Percentiles rank a stretch among this genome's conserved stretches.
These are phyloP conservation scores for Wiebesia pumilae DNA, from an alignment of 1,140 invertebrate species.

Conservation along the genomic window DNA sequence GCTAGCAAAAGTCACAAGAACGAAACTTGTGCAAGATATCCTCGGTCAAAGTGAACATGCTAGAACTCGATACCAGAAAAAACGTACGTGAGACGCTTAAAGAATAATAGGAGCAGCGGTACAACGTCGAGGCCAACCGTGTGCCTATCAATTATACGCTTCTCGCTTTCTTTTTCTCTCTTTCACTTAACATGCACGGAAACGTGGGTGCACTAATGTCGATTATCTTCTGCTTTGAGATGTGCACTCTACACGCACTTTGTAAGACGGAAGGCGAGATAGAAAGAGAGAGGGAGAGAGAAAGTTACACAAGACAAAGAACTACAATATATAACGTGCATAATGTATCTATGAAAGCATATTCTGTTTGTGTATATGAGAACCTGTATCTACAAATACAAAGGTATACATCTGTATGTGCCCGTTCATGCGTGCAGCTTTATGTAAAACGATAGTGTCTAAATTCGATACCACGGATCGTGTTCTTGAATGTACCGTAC, in stretches of 20 bases:
- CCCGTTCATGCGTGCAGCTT: neutral
- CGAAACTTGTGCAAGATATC: neutral
- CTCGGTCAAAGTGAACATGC: neutral
- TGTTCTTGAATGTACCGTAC: neutral
- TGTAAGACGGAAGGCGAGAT: neutral
- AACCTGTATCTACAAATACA: neutral
- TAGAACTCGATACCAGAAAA: neutral
- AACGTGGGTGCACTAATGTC: neutral
- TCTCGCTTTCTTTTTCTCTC: neutral
- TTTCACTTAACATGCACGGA: too few relatives aligned
- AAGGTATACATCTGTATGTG: neutral
- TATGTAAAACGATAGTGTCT: neutral
- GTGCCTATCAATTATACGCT: conserved; percentile 37
- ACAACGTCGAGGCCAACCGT: neutral
- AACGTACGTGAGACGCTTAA: neutral
- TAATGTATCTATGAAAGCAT: neutral
- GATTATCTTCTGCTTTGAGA: neutral
- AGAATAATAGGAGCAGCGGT: neutral
- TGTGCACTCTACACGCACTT: neutral
- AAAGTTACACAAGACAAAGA: neutral
- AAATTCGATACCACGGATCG: neutral
- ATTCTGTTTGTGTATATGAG: neutral
- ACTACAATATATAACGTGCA: neutral
- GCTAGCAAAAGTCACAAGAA: neutral
- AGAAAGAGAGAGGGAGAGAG: neutral